These are phyloP conservation scores for Lumbricus terrestris DNA, from an alignment of 2,888 invertebrate species.

Conservation along the genomic window DNA sequence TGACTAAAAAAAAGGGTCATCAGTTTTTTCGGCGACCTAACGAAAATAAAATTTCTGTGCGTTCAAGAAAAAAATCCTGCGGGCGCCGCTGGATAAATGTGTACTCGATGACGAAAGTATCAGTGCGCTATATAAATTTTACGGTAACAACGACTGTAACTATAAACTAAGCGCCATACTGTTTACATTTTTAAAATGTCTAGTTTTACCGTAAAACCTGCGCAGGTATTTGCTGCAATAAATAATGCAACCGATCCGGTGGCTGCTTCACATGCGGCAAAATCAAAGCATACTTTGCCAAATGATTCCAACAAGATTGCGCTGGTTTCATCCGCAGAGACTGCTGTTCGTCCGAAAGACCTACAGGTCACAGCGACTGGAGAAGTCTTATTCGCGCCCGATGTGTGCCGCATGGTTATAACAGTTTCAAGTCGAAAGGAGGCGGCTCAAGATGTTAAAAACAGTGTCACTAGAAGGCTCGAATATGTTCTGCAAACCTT, in stretches of 20 bases:
- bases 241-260: background rate
- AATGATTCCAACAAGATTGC: background rate
- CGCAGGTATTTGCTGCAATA: slow-evolving; percentile 12
- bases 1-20: too few relatives aligned
- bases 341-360: background rate
- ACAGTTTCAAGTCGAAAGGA: slow-evolving; percentile 47
- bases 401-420: slow-evolving; percentile 47
- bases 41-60: too few relatives aligned
- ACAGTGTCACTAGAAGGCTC: slow-evolving; percentile 49
- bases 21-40: too few relatives aligned
- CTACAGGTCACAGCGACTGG: slow-evolving; percentile 50
- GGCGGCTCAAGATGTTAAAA: slow-evolving; percentile 51
- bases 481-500: slow-evolving; percentile 53
- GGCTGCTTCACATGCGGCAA: background rate
- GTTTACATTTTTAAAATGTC: background rate
- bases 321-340: background rate
- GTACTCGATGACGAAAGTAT: background rate
- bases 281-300: background rate
- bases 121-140: background rate
- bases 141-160: background rate
- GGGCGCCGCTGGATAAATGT: too few relatives aligned
- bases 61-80: too few relatives aligned
- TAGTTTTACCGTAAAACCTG: background rate
- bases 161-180: background rate
- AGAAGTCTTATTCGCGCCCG: slow-evolving; percentile 50